Percentiles rank a stretch among this genome's conserved stretches.
These are phyloP conservation scores for Psammodynastes pulverulentus DNA, from an alignment of 2,113 vertebrate species.

Conservation along the genomic window DNA sequence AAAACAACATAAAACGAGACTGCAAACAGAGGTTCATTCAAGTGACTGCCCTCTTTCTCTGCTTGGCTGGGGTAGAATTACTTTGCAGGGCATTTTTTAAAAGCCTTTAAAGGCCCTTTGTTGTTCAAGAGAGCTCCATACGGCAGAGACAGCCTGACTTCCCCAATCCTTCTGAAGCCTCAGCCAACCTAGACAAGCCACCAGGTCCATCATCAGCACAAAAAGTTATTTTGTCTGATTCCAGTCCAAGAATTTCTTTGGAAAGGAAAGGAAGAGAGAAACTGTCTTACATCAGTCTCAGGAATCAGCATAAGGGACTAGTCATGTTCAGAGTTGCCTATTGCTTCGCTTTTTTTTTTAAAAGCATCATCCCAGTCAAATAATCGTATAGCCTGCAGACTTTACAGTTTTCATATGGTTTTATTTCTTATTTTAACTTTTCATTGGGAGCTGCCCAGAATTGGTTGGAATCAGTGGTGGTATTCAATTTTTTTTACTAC, in stretches of 20 bases:
- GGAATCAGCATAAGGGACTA: not conserved
- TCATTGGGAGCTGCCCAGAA: not conserved
- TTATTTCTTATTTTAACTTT: not conserved
- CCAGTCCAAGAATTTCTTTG: not conserved
- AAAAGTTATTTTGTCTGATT: not conserved
- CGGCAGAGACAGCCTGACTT: not conserved
- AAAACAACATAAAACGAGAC: not conserved
- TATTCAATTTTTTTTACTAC: too few relatives aligned
- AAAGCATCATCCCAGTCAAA: not conserved
- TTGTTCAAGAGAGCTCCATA: not conserved
- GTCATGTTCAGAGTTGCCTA: not conserved
- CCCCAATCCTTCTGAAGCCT: not conserved
- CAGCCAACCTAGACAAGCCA: not conserved
- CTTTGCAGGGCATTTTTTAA: not conserved
- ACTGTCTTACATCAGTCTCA: not conserved
- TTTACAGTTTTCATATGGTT: not conserved
- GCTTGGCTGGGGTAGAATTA: not conserved
- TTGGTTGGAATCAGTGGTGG: too few relatives aligned
- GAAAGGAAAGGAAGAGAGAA: not conserved
- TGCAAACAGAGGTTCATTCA: not conserved
- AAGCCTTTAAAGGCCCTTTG: not conserved
- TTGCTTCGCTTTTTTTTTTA: not conserved
- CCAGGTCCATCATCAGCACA: not conserved
- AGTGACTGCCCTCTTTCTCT: not conserved
- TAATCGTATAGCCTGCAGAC: not conserved